Evolutionary conservation across 2,113 vertebrate genomes (phyloP), one percentile per base, ranked within the genome.

Genomic region (Nerophis lumbriciformis): DNA sequence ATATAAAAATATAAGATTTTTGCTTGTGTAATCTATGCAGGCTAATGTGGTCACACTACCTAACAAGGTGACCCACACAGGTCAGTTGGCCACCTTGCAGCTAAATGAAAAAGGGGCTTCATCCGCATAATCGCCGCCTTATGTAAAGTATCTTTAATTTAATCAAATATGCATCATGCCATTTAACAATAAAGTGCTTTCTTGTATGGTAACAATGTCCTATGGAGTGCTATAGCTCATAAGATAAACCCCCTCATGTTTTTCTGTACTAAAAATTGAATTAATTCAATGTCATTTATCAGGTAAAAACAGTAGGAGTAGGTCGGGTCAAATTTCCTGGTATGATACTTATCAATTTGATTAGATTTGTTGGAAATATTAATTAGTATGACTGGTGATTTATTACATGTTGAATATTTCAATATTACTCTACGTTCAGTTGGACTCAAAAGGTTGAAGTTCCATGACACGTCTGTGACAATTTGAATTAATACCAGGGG

Each of bases 231-330:
- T 61, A 39, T 53, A 49, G 48, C 67, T 69, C 62, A 66, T 5
- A 8, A 49, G 35, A 57, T 66, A 19, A 19, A 19, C 51, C 15
- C 51, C 60, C 71, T 69, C 13, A 61, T 70, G 70, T 63, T 75
- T 59, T 53, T 68, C 70, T 52, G 19, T 42, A 55, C 65, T 61
- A 53, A 69, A 75, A 65, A 85, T 79, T 77, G 19, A 72, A 82
- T 88, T 77, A 74, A 66, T 61, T 61, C 59, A 14, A 48, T 10
- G 39, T 50, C 72, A 84, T 82, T 79, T 79, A 63, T 87, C 84
- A 82, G 66, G 61, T 72, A 70, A 78, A 68, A 64, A 58, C 48
- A 55, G 70, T 80, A 85, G 66, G 66, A 69, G 53, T 48, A 66
- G 80, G 68, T 78, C 68, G 42, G 49, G 77, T 68, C 73, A 66